Percentiles rank a stretch among this genome's conserved stretches.
phyloP scores from a whole-genome alignment of 2,797 vertebrate genomes.

The Fundulus diaphanus region DNA sequence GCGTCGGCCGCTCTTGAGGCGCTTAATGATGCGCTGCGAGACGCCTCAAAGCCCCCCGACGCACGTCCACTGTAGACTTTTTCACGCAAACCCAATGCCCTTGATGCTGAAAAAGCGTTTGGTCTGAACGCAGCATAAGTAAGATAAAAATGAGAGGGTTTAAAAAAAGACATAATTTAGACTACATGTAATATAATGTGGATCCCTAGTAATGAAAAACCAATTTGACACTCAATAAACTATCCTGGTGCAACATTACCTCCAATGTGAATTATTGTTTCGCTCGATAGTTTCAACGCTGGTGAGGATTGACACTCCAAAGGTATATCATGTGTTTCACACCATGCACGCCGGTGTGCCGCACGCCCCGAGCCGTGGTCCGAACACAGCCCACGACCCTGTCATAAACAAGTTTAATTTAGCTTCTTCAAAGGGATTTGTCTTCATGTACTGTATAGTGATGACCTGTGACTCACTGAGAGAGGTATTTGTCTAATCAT shows the following conservation, averaged over 20 bases:
- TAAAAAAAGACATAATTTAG: background rate
- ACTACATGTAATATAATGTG: slow-evolving; percentile 1
- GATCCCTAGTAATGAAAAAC: background rate
- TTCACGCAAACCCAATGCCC: too few species aligned
- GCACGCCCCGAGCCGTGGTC: slow-evolving; percentile 21
- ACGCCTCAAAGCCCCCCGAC: too few species aligned
- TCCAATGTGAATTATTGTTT: background rate
- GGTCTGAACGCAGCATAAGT: too few species aligned
- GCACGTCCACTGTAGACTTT: too few species aligned
- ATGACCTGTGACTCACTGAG: slow-evolving; percentile 49
- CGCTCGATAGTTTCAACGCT: slow-evolving; percentile 14
- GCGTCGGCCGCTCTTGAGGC: too few species aligned
- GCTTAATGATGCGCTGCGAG: too few species aligned
- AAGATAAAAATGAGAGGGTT: background rate
- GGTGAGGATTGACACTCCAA: slow-evolving; percentile 2
- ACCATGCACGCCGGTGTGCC: slow-evolving; percentile 42
- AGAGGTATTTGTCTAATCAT: slow-evolving; percentile 47
- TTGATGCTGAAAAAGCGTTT: too few species aligned
- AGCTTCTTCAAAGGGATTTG: slow-evolving; percentile 45
- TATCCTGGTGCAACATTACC: background rate
- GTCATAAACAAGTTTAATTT: slow-evolving; percentile 49
- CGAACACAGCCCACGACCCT: slow-evolving; percentile 56
- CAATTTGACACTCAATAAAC: background rate
- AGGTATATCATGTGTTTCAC: slow-evolving; percentile 42
- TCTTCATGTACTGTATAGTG: slow-evolving; percentile 11